phyloP scores from a whole-genome alignment of 2,888 invertebrate species.

The Prosapia bicincta region DNA sequence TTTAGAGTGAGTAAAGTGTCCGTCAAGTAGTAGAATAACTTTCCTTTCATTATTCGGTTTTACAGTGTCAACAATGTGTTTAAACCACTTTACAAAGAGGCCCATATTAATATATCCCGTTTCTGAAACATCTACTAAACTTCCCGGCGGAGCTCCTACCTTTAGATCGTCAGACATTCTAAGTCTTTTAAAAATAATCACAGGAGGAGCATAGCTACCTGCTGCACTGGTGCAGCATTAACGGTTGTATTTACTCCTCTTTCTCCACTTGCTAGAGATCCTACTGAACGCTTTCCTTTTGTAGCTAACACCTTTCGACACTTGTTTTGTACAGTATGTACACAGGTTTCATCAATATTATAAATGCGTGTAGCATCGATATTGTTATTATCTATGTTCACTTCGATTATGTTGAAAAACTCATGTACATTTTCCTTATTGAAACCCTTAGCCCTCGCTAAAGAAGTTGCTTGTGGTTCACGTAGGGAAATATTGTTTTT shows the following conservation, averaged over 20 bases:
- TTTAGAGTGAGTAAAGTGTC: constrained; percentile 37
- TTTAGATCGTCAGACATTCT: background rate
- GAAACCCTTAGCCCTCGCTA: background rate
- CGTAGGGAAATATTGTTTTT: background rate
- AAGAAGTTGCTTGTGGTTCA: background rate
- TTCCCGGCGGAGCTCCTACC: constrained; percentile 5
- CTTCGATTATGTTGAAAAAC: background rate
- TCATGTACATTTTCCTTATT: background rate
- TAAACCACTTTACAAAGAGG: constrained; percentile 6
- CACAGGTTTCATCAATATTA: constrained; percentile 7
- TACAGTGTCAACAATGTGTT: background rate
- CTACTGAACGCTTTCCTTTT: background rate
- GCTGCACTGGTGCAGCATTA: constrained; percentile 8
- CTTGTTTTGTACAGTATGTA: constrained; percentile 1
- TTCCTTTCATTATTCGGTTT: constrained; percentile 4
- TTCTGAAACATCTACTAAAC: constrained; percentile 10
- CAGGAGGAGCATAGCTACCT: constrained; percentile 2
- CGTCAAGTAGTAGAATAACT: background rate
- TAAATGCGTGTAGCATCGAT: constrained; percentile 7
- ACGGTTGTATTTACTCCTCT: constrained; percentile 6
- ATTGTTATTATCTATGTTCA: background rate
- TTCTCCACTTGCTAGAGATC: constrained; percentile 10
- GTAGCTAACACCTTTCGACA: constrained; percentile 6
- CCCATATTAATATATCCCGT: background rate
- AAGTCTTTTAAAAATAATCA: constrained; percentile 11